A percentile compares a stretch with the other conserved stretches of the same genome.
phyloP scores from a whole-genome alignment of 1,140 invertebrate species.

The Meloidogyne chitwoodi region DNA sequence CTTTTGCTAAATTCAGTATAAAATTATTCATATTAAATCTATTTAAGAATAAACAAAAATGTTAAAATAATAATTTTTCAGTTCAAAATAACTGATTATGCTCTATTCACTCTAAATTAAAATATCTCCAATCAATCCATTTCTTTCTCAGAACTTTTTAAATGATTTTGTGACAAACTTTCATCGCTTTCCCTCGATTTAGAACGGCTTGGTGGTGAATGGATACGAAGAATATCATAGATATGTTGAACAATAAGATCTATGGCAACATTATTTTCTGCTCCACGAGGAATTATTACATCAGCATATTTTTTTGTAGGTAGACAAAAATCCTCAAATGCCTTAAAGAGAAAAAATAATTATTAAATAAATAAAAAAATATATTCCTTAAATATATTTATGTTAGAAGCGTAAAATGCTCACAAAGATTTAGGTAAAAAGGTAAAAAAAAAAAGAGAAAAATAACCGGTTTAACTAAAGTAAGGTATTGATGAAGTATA shows the following conservation, averaged over 20 bases:
- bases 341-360: slow-evolving; percentile 81
- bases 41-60: too few species aligned
- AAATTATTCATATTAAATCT: too few species aligned
- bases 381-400: too few species aligned
- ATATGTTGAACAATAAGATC: slow-evolving; percentile 36
- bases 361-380: slow-evolving; percentile 69
- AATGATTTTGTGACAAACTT: background rate
- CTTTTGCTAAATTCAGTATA: too few species aligned
- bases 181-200: slow-evolving; percentile 1
- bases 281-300: slow-evolving; percentile 81
- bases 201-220: background rate
- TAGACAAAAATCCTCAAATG: slow-evolving; percentile 97
- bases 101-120: background rate
- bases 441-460: background rate
- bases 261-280: slow-evolving; percentile 38
- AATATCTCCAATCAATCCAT: background rate
- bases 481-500: slow-evolving; percentile 92
- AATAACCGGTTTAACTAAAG: slow-evolving; percentile 74
- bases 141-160: background rate
- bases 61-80: too few species aligned
- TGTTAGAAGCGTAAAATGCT: too few species aligned
- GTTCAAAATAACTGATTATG: too few species aligned
- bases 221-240: slow-evolving; percentile 28
- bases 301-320: slow-evolving; percentile 99
- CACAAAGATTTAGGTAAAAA: too few species aligned